Base-by-base conservation (phyloP, 2,113 vertebrate species). In the Catharus bicknelli region DNA sequence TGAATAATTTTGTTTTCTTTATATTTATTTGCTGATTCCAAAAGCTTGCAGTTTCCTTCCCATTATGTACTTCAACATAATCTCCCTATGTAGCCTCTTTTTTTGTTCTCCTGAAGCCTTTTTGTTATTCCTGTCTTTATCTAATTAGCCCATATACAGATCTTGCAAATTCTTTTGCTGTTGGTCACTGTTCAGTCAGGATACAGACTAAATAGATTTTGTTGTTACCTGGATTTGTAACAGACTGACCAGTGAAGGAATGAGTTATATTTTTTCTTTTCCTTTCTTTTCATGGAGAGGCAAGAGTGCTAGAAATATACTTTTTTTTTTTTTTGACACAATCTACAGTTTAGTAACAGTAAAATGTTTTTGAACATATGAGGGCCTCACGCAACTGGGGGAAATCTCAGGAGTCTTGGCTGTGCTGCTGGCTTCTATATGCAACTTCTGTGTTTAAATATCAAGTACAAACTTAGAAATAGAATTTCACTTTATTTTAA, bases 131-230 rank as follows among this genome's bases (percentile, higher is more conserved):
- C 3, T 80, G 53, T 66, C 40, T 26, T 36, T 74, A 15, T 55
- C 59, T 83, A 45, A 58, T 76, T 86, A 88, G 54, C 59, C 47
- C 16, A 4, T 47, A 14, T 34, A 43, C 67, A 88, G 72, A 55
- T 80, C 63, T 88, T 85, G 34, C 18, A 88, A 50, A 76, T 94
- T 91, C 85, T 91, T 94, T 83, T 83, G 67, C 85, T 66, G 22
- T 80, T 93, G 67, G 47, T 87, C 85, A 62, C 70, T 69, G 4
- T 51, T 93, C 13, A 3, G 23, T 42, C 67, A 80, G 73, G 70
- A 66, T 83, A 66, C 2, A 30, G 63, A 69, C 63, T 47, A 36
- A 87, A 43, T 10, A 61, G 67, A 66, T 68, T 82, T 77, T 94
- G 47, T 32, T 73, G 36, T 54, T 83, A 80, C 42, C 73, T 86